Evolutionary conservation across 2,888 invertebrate genomes (phyloP), one percentile per base, ranked within the genome.

Genomic region (Brenthis daphne): DNA sequence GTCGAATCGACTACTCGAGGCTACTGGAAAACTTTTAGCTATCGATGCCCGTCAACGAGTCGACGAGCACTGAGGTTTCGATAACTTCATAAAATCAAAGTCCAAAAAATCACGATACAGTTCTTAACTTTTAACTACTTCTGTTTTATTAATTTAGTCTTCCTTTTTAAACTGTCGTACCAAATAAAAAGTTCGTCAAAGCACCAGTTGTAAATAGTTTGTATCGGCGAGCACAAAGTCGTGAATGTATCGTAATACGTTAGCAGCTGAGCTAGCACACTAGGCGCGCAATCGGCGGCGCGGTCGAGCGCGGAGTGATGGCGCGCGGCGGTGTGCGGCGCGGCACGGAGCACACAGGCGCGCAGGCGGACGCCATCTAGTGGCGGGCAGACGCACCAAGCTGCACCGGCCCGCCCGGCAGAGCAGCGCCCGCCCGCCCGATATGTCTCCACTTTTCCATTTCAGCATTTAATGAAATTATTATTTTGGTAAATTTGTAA

Each of bases 231-330:
- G 72, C 81, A 82, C 82, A 82, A 86, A 84, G 86, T 84, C 88
- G 86, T 87, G 89, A 87, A 83, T 83, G 85, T 85, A 79, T 86
- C 85, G 86, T 85, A 74, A 77, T 75, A 83, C 84, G 82, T 81
- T 76, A 77, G 76, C 76, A 78, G 78, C 76, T 79, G 80, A 78
- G 78, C 77, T 78, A 77, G 76, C 76, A 85, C 86, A 84, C 88
- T 87, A 89, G 76, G 85, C 91, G 91, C 89, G 89, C 89, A 84
- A 73, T 88, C 87, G 79, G 85, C 87, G 82, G 87, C 93, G 92
- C 89, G 87, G 91, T 88, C 87, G 88, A 86, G 90, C 90, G 92
- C 90, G 91, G 92, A 91, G 90, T 90, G 91, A 85, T 81, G 85
- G 85, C 87, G 82, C 84, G 81, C 81, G 82, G 77, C 79, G 77